phyloP scores from a whole-genome alignment of 2,113 vertebrate genomes.

The Gallinago jamesoni region DNA sequence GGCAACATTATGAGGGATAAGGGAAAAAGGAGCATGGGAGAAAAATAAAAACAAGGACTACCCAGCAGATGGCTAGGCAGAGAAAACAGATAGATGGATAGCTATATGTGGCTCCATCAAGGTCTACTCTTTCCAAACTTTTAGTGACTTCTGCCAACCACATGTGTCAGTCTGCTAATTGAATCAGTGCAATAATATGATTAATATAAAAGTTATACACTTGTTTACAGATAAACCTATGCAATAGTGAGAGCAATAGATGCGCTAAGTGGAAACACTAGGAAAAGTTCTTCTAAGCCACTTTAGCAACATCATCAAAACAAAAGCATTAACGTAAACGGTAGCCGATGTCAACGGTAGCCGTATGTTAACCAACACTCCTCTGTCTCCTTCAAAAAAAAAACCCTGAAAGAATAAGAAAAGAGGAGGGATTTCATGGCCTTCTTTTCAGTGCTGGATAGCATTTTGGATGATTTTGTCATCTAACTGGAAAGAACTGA shows the following conservation, averaged over 20 bases:
- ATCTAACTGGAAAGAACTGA: background rate
- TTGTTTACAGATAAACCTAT: background rate
- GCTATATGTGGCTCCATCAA: background rate
- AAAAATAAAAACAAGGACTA: background rate
- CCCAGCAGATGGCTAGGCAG: background rate
- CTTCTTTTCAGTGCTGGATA: background rate
- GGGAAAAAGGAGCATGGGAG: background rate
- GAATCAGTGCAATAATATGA: background rate
- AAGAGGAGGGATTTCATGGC: background rate
- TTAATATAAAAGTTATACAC: background rate
- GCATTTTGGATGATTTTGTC: background rate
- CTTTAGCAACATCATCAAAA: slow-evolving; percentile 4
- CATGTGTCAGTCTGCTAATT: background rate
- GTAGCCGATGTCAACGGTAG: background rate
- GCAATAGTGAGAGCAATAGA: background rate
- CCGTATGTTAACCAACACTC: background rate
- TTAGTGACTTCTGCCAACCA: background rate
- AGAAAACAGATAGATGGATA: background rate
- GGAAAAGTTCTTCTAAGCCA: slow-evolving; percentile 2
- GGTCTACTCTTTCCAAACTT: background rate
- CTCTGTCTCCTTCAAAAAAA: background rate
- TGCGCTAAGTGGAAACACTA: background rate
- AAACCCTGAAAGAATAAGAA: background rate
- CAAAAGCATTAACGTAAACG: background rate
- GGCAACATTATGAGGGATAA: background rate